Evolutionary conservation across 2,797 vertebrate genomes (phyloP).

Genomic region (Sebastes cheni): DNA sequence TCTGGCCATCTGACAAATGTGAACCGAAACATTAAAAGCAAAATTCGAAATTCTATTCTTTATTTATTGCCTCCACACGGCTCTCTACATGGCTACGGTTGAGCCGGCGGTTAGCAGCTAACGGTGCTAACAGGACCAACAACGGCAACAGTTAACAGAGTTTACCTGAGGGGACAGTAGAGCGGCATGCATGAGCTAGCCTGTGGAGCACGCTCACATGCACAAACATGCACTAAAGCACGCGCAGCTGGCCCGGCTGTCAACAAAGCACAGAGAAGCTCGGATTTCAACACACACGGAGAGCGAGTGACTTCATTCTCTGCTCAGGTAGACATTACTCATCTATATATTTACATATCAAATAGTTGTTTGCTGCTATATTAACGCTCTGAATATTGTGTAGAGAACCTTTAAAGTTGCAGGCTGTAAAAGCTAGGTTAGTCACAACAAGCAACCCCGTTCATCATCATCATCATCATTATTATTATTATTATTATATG

Average conservation of each 20-base stretch:
- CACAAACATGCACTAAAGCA: not conserved
- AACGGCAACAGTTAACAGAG: not conserved
- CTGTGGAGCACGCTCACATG: not conserved
- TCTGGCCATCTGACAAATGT: not conserved
- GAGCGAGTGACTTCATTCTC: not conserved
- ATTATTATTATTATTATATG: not conserved
- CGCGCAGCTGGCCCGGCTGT: rapidly evolving
- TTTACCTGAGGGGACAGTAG: not conserved
- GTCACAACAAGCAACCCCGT: not conserved
- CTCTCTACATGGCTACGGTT: too few relatives aligned
- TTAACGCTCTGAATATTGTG: not conserved
- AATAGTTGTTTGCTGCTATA: not conserved
- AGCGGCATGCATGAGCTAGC: not conserved
- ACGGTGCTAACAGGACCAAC: too few relatives aligned
- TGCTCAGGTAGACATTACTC: not conserved
- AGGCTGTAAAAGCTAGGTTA: not conserved
- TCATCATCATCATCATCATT: not conserved
- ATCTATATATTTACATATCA: rapidly evolving
- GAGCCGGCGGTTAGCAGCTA: too few relatives aligned
- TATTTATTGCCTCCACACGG: too few relatives aligned
- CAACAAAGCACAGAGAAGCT: too few relatives aligned
- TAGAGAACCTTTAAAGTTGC: not conserved
- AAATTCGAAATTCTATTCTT: too few relatives aligned
- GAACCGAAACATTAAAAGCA: not conserved
- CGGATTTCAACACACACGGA: too few relatives aligned